Percentiles rank a stretch among this genome's conserved stretches.
phyloP scores from a whole-genome alignment of 2,888 invertebrate genomes.

The Plebejus argus region DNA sequence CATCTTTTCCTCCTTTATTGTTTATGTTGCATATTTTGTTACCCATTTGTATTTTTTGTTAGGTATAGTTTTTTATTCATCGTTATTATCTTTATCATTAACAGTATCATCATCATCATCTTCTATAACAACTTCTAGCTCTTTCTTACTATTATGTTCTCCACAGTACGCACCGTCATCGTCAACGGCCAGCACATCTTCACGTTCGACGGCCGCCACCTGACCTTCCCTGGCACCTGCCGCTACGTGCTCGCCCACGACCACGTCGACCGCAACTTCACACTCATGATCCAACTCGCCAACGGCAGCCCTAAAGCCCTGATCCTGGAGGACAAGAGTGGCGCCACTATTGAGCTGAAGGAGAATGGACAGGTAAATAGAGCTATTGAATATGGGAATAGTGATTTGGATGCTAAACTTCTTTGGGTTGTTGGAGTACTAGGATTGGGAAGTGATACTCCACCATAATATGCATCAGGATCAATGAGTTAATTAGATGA shows the following conservation, averaged over 20 bases:
- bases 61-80: no score
- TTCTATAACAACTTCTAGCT: background rate
- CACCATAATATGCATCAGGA: no score
- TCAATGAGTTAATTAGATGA: no score
- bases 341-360: slow-evolving; percentile 82
- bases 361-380: slow-evolving; percentile 81
- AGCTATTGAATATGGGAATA: background rate
- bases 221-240: slow-evolving; percentile 90
- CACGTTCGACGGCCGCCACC: slow-evolving; percentile 92
- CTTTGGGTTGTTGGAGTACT: no score
- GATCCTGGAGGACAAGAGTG: slow-evolving; percentile 85
- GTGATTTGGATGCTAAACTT: background rate
- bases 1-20: no score
- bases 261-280: slow-evolving; percentile 92
- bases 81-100: no score
- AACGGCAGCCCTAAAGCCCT: slow-evolving; percentile 86
- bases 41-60: no score
- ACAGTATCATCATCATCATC: no score
- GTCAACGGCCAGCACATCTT: slow-evolving; percentile 92
- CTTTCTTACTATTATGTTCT: background rate
- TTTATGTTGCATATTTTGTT: no score
- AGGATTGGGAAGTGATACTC: no score
- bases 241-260: slow-evolving; percentile 92
- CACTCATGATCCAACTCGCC: slow-evolving; percentile 86
- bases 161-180: slow-evolving; percentile 84